Percentiles rank a stretch among this genome's conserved stretches.
Conservation (phyloP, 2,888 invertebrate genomes). For the Tillus elongatus region DNA sequence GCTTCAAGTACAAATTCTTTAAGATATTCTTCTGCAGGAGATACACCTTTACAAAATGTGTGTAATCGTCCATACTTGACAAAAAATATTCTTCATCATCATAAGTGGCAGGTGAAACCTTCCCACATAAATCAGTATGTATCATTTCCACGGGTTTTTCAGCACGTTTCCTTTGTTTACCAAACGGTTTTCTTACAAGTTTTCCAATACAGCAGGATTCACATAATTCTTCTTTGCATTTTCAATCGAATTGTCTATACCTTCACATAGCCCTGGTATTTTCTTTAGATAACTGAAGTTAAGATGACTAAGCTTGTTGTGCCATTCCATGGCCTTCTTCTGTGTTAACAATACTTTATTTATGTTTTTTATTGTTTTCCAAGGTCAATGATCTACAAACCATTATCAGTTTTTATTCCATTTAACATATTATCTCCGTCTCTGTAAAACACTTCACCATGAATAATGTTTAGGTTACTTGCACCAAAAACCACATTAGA, state of each 20-base stretch:
- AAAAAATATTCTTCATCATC: constrained; percentile 3
- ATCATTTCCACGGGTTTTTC: neutral
- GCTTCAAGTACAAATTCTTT: neutral
- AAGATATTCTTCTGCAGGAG: constrained; percentile 1
- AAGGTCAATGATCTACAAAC: neutral
- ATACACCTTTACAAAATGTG: neutral
- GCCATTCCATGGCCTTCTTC: neutral
- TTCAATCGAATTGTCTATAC: neutral
- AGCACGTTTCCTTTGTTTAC: neutral
- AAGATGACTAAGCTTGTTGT: neutral
- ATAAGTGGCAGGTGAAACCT: neutral
- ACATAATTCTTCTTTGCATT: neutral
- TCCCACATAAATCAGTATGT: too few species aligned
- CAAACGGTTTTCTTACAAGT: neutral
- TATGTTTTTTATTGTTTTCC: constrained; percentile 1
- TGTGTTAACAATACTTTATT: neutral
- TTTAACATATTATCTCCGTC: neutral
- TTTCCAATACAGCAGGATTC: neutral
- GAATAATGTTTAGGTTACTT: neutral
- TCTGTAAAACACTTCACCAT: neutral
- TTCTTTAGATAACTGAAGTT: neutral
- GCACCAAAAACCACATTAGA: neutral
- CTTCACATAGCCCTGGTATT: constrained; percentile 1
- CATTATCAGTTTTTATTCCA: constrained; percentile 5
- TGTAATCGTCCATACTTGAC: constrained; percentile 1